Conservation (phyloP, 2,113 vertebrate species). For the Prochilodus magdalenae region DNA sequence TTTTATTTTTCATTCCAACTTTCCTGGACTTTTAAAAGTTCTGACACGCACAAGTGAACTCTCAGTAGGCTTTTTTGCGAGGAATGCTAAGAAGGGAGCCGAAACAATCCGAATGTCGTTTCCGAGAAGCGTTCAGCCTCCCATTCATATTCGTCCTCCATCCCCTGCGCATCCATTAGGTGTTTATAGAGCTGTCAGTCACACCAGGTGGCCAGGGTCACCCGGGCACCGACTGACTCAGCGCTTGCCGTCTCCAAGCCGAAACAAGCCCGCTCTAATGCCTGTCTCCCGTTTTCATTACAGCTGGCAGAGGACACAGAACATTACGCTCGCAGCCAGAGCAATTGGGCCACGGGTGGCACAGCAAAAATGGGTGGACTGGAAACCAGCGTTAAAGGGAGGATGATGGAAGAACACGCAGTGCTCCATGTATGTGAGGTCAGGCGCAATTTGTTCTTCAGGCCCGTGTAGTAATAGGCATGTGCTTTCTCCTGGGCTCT, state of each 20-base stretch:
- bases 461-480: not conserved
- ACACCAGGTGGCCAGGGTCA: constrained; percentile 21
- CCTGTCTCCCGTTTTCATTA: constrained; percentile 19
- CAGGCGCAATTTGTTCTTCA: not conserved
- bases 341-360: not conserved
- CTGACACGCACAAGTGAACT: too few relatives aligned
- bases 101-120: not conserved
- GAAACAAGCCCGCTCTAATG: constrained; percentile 14
- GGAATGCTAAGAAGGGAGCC: too few relatives aligned
- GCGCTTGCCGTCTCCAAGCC: not conserved
- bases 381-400: not conserved
- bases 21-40: too few relatives aligned
- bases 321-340: not conserved
- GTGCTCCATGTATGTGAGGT: not conserved
- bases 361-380: not conserved
- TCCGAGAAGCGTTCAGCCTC: not conserved
- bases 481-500: not conserved
- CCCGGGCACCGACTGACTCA: constrained; percentile 7
- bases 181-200: constrained; percentile 30
- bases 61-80: too few relatives aligned
- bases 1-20: too few relatives aligned
- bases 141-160: constrained; percentile 41
- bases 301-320: not conserved
- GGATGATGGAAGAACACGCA: not conserved
- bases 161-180: constrained; percentile 20